Evolutionary conservation across 37 sponge, comb jelly and placozoan species (phyloP), one percentile per base, ranked within the genome.

Genomic region (Oscarella lobularis): DNA sequence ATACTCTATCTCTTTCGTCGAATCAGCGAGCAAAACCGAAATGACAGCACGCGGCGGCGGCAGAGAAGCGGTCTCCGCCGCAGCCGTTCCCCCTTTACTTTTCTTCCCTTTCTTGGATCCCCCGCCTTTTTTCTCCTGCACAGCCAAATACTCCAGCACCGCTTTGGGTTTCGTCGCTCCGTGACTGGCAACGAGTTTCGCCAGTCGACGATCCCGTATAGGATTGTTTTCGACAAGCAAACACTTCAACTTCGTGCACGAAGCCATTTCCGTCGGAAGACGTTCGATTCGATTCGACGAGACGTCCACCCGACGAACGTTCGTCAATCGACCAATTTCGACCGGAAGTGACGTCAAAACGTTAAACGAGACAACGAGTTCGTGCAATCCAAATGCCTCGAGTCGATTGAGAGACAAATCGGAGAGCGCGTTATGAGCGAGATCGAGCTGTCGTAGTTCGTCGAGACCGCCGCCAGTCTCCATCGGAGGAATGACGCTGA

Each of bases 81-180:
- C 29, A 3, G 39, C 38, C 1, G 65, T 40, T 67, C 74, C 77
- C 0, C 35, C 31, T 74, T 76, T 83, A 2, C 81, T 84, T 39
- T 79, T 82, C 72, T 79, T 79, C 31, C 69, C 74, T 37, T 67
- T 48, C 0, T 77, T 75, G 36, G 54, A 2, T 30, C 41, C 3
- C 54, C 31, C 3, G 41, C 35, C 74, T 80, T 74, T 5, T n/a
- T 39, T 31, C 27, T 66, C 66, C 27, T 81, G 75, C 20, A 83
- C 75, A 38, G 71, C 48, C 33, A 93, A 32, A 72, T 93, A 93
- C 69, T 93, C 94, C 66, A 93, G 74, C 0, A 93, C 87, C 1
- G 88, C 73, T 69, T 84, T 89, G 32, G 94, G 94, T 72, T 89
- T 89, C 31, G 80, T 79, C 27, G 81, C 75, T 4, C 94, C 94